Evolutionary conservation across 2,888 invertebrate species (phyloP).

Genomic region (Pocota personata): DNA sequence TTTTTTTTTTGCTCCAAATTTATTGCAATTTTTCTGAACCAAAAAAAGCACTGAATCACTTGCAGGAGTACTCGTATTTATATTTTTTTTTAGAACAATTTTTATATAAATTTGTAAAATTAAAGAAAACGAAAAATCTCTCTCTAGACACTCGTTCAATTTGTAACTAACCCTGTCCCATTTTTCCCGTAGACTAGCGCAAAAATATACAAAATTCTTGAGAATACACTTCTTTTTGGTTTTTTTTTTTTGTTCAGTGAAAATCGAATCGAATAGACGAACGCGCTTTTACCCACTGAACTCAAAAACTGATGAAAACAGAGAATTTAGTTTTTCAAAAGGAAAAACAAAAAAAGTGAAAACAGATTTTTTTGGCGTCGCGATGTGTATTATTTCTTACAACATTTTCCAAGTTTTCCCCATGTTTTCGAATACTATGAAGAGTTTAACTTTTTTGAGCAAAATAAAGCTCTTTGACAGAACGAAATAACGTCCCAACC

Average conservation of each 20-base stretch:
- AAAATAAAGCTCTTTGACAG: conserved; percentile 25
- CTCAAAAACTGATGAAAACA: conserved; percentile 74
- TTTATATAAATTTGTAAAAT: not conserved
- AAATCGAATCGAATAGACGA: conserved; percentile 42
- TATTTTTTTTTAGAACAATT: conserved; percentile 2
- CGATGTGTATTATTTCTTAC: conserved; percentile 30
- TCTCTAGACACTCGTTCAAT: conserved; percentile 40
- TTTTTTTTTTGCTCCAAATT: not conserved
- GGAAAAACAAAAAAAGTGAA: conserved; percentile 15
- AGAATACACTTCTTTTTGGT: conserved; percentile 51
- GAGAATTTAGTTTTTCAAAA: conserved; percentile 30
- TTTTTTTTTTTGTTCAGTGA: conserved; percentile 5
- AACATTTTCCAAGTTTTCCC: conserved; percentile 52
- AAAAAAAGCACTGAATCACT: conserved; percentile 36
- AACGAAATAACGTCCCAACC: conserved; percentile 14
- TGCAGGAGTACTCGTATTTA: not conserved
- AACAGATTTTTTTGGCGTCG: conserved; percentile 34
- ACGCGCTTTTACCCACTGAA: conserved; percentile 65
- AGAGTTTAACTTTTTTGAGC: conserved; percentile 22
- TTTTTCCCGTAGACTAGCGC: conserved; percentile 75
- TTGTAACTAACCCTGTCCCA: conserved; percentile 83
- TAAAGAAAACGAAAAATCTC: not conserved
- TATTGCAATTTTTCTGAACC: not conserved
- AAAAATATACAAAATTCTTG: conserved; percentile 41
- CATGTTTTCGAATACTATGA: conserved; percentile 77